Evolutionary conservation across 2,888 invertebrate genomes (phyloP).

Genomic region (Sthenelais limicola): DNA sequence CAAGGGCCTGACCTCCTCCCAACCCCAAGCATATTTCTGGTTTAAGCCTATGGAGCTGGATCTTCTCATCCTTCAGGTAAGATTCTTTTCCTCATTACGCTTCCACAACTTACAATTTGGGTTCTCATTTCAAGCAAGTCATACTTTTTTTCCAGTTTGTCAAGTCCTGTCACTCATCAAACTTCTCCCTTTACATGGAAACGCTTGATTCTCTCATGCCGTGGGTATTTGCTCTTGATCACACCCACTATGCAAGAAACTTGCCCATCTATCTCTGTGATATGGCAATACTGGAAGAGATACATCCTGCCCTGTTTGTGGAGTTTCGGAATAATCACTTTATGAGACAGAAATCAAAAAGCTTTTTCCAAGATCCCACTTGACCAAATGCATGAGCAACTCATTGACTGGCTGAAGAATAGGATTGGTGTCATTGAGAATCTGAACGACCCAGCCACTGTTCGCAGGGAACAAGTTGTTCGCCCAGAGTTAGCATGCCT

Average conservation of each 20-base stretch:
- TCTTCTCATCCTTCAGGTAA: no score
- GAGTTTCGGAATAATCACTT: conserved; percentile 38
- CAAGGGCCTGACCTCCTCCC: conserved; percentile 4
- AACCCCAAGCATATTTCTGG: conserved; percentile 38
- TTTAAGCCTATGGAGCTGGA: conserved; percentile 41
- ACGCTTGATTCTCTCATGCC: neutral
- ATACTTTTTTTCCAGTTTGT: no score
- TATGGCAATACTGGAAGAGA: conserved; percentile 6
- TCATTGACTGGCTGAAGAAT: conserved; percentile 38
- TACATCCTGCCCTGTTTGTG: conserved; percentile 31
- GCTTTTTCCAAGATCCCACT: conserved; percentile 38
- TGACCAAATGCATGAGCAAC: conserved; percentile 45
- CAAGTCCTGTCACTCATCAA: neutral
- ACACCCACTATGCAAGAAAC: conserved; percentile 29
- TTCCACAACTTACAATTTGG: no score
- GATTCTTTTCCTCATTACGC: no score
- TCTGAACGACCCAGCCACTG: conserved; percentile 29
- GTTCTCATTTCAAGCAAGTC: no score
- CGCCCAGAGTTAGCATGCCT: conserved; percentile 43
- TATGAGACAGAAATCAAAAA: conserved; percentile 28
- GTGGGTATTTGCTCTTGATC: conserved; percentile 35
- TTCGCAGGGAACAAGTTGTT: conserved; percentile 23
- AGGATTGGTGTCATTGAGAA: conserved; percentile 43
- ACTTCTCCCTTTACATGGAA: conserved; percentile 7
- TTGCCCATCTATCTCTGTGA: conserved; percentile 22